A percentile compares a stretch with the other conserved stretches of the same genome.
These are phyloP conservation scores for Apodemus sylvaticus DNA, from an alignment of 2,113 vertebrate genomes.

Conservation along the genomic window DNA sequence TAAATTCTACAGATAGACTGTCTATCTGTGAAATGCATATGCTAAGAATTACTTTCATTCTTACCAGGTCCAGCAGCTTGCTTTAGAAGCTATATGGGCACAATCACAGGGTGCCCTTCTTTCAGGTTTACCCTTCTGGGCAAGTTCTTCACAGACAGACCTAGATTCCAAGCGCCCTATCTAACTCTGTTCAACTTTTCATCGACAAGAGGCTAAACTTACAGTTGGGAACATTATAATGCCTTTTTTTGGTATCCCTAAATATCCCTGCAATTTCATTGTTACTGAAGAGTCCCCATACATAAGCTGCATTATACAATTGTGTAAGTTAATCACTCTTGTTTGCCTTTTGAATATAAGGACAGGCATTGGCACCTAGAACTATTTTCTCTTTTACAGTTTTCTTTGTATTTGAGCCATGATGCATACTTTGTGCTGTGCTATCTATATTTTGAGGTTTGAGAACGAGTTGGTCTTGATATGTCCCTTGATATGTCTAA, in stretches of 20 bases:
- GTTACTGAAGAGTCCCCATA: no score
- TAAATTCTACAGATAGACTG: neutral
- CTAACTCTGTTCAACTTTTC: neutral
- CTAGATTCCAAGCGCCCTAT: neutral
- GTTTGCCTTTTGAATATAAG: neutral
- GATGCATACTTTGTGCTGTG: neutral
- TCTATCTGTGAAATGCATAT: neutral
- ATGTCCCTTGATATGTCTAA: neutral
- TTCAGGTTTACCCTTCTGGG: accelerated
- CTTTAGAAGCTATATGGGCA: neutral
- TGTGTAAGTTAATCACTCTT: neutral
- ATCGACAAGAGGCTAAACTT: neutral
- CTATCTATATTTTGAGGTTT: neutral
- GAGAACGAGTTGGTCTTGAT: neutral
- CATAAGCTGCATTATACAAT: neutral
- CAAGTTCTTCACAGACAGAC: neutral
- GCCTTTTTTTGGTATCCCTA: neutral
- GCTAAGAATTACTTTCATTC: neutral
- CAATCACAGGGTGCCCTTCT: neutral
- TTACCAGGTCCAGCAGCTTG: neutral
- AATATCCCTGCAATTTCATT: no score
- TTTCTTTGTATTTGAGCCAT: neutral
- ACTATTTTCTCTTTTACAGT: neutral
- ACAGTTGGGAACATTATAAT: neutral
- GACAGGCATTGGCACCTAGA: neutral